Evolutionary conservation across 2,113 vertebrate species (phyloP).

Genomic region (Clarias magur): DNA sequence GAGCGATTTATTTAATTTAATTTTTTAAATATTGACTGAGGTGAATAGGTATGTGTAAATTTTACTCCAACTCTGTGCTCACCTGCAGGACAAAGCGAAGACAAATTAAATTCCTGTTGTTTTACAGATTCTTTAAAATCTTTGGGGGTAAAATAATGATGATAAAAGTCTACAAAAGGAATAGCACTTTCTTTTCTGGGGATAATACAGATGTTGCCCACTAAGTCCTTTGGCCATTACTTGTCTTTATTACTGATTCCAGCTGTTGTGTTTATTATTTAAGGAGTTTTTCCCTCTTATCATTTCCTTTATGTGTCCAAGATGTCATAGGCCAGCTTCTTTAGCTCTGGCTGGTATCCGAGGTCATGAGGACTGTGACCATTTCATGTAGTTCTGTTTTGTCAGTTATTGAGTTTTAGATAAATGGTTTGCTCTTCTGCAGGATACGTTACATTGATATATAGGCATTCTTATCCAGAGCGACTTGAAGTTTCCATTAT

Average conservation of each 20-base stretch:
- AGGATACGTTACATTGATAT: too few species aligned
- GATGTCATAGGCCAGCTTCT: background rate
- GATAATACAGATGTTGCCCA: background rate
- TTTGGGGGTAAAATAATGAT: background rate
- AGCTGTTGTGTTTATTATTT: background rate
- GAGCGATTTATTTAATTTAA: too few species aligned
- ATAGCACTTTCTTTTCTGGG: background rate
- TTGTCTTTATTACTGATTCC: background rate
- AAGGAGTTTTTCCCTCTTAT: background rate
- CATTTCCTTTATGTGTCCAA: background rate
- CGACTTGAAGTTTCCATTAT: too few species aligned
- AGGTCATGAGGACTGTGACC: background rate
- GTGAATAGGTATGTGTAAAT: background rate
- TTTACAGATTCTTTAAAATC: background rate
- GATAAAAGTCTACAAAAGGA: too few species aligned
- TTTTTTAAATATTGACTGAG: background rate
- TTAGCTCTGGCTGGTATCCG: background rate
- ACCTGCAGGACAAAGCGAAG: background rate
- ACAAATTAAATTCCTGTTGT: background rate
- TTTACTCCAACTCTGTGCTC: background rate
- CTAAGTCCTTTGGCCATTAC: too few species aligned
- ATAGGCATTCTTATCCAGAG: too few species aligned
- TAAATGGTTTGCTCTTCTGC: background rate
- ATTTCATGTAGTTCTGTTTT: background rate
- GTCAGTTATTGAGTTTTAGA: background rate